Evolutionary conservation across 2,113 vertebrate species (phyloP).

Genomic region (Pica pica): DNA sequence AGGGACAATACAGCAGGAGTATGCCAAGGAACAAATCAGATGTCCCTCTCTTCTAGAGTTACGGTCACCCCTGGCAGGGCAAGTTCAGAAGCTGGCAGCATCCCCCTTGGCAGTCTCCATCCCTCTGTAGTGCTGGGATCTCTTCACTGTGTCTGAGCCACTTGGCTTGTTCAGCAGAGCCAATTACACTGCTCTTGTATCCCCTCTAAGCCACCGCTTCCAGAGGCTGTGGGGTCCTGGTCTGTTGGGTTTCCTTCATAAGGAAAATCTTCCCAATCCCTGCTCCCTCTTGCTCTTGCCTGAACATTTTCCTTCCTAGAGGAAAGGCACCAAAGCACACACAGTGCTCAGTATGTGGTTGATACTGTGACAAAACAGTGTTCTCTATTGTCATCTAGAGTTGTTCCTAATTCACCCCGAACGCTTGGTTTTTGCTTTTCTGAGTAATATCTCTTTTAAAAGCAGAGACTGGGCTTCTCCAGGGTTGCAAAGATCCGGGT

Average conservation of each 20-base stretch:
- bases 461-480: background rate
- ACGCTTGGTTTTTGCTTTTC: background rate
- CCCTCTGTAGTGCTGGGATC: background rate
- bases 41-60: background rate
- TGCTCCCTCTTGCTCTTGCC: background rate
- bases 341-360: fast-evolving
- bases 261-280: background rate
- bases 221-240: background rate
- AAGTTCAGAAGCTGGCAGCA: background rate
- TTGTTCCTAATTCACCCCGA: background rate
- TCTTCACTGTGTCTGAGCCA: background rate
- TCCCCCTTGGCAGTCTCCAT: background rate
- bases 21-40: constrained; percentile 22
- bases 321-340: background rate
- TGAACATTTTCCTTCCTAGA: background rate
- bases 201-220: background rate
- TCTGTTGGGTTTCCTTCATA: fast-evolving
- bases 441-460: background rate
- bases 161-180: background rate
- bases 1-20: background rate
- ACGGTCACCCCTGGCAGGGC: background rate
- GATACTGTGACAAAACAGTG: fast-evolving
- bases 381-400: background rate
- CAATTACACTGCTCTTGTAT: background rate
- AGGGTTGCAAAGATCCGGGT: background rate